Percentiles rank a stretch among this genome's conserved stretches.
phyloP scores from a whole-genome alignment of 37 sponge, comb jelly and placozoan species.

The Axinella damicornis region DNA sequence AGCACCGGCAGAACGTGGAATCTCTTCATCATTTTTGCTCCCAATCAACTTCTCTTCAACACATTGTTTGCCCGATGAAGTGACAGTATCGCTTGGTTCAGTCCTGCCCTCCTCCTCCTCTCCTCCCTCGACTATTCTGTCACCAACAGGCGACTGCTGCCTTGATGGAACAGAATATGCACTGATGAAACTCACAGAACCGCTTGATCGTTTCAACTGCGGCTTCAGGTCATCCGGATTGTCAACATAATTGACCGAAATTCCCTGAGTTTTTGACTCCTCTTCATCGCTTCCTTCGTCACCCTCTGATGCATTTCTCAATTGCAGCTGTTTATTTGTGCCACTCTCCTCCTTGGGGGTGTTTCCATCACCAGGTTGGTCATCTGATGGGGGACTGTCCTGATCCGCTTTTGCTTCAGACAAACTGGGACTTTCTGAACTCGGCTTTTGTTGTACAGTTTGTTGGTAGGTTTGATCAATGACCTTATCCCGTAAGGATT shows the following conservation, averaged over 20 bases:
- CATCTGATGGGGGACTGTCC: no score
- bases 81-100: background rate
- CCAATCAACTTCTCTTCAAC: background rate
- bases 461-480: no score
- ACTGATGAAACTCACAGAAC: constrained; percentile 59
- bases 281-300: constrained; percentile 40
- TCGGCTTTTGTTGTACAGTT: no score
- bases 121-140: background rate
- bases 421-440: no score
- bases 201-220: constrained; percentile 30
- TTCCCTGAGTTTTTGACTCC: background rate
- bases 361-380: no score
- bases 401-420: no score
- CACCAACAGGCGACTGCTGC: no score
- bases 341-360: no score
- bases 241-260: constrained; percentile 24
- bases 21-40: background rate
- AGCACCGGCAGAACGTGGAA: background rate
- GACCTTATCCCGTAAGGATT: no score
- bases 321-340: no score
- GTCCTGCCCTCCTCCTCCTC: background rate
- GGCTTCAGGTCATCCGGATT: background rate
- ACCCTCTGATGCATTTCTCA: background rate
- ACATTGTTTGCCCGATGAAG: no score
- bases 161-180: no score